Conservation (phyloP, 2,888 invertebrate genomes). For the Ennomos erosarius region DNA sequence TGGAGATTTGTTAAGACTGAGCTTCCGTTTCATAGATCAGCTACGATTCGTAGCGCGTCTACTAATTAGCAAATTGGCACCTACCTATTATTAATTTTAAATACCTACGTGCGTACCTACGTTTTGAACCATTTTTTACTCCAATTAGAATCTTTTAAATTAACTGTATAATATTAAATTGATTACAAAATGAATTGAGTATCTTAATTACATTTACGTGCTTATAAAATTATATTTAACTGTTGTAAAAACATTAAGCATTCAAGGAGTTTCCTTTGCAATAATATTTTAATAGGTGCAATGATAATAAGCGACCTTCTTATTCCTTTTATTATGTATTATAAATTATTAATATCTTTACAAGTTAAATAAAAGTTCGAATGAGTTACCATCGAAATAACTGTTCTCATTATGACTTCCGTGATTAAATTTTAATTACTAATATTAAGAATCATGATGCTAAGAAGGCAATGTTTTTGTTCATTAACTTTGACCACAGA, state of each 20-base stretch:
- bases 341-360: slow-evolving; percentile 50
- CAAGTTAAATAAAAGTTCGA: slow-evolving; percentile 30
- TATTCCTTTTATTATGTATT: slow-evolving; percentile 48
- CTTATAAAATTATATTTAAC: slow-evolving; percentile 6
- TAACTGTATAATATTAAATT: background rate
- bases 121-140: too few species aligned
- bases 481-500: slow-evolving; percentile 10
- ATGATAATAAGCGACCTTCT: slow-evolving; percentile 68
- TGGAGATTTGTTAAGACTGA: too few species aligned
- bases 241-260: slow-evolving; percentile 56
- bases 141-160: background rate
- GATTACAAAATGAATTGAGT: slow-evolving; percentile 16
- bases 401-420: slow-evolving; percentile 45
- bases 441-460: slow-evolving; percentile 13
- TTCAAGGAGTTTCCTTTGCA: slow-evolving; percentile 66
- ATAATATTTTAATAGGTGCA: slow-evolving; percentile 64
- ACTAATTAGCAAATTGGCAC: background rate
- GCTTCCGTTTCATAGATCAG: slow-evolving; percentile 9
- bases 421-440: slow-evolving; percentile 22
- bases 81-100: too few species aligned
- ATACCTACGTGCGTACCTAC: too few species aligned
- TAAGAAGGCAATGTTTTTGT: slow-evolving; percentile 16
- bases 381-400: slow-evolving; percentile 14
- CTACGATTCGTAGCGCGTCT: slow-evolving; percentile 16
- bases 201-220: slow-evolving; percentile 17